A percentile compares a stretch with the other conserved stretches of the same genome.
Conservation (phyloP, 1,140 invertebrate species). For the Zaprionus gabonicus region DNA sequence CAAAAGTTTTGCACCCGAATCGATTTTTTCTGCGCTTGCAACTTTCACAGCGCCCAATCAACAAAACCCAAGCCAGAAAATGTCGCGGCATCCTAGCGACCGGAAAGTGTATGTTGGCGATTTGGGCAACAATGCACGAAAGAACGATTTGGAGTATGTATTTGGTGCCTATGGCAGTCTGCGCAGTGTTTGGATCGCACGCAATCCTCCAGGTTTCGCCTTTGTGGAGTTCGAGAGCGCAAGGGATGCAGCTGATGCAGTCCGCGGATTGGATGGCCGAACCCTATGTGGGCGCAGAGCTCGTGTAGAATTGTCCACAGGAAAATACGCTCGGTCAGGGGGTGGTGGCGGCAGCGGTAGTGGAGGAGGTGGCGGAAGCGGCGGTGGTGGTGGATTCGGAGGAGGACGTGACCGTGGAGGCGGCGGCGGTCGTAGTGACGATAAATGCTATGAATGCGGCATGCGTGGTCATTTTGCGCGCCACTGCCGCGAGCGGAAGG, state of each 20-base stretch:
- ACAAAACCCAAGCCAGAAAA: constrained; percentile 78
- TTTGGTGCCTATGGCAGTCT: constrained; percentile 97
- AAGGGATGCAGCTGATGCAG: constrained; percentile 96
- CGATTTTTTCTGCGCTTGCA: constrained; percentile 76
- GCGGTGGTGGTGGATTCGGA: constrained; percentile 90
- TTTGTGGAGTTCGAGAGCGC: constrained; percentile 98
- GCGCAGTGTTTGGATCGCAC: constrained; percentile 97
- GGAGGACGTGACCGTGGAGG: constrained; percentile 90
- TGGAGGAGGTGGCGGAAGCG: constrained; percentile 81
- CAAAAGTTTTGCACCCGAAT: constrained; percentile 41
- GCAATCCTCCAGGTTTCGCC: constrained; percentile 96
- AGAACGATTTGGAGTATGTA: constrained; percentile 95
- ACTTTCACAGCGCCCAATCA: constrained; percentile 56
- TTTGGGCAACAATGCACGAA: constrained; percentile 94
- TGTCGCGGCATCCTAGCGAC: constrained; percentile 93
- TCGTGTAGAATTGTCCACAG: constrained; percentile 96
- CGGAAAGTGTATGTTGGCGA: constrained; percentile 99
- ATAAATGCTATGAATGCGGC: constrained; percentile 95
- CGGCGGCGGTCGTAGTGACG: constrained; percentile 86
- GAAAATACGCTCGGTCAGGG: constrained; percentile 89
- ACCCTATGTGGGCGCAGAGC: constrained; percentile 94
- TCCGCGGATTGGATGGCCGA: constrained; percentile 89
- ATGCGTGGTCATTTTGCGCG: constrained; percentile 95
- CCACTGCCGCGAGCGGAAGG: constrained; percentile 88
- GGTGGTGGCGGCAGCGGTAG: constrained; percentile 81